Evolutionary conservation across 92 coral and sea anemone genomes (phyloP), one percentile per base, ranked within the genome.

Genomic region (Parazoanthus atlanticus): DNA sequence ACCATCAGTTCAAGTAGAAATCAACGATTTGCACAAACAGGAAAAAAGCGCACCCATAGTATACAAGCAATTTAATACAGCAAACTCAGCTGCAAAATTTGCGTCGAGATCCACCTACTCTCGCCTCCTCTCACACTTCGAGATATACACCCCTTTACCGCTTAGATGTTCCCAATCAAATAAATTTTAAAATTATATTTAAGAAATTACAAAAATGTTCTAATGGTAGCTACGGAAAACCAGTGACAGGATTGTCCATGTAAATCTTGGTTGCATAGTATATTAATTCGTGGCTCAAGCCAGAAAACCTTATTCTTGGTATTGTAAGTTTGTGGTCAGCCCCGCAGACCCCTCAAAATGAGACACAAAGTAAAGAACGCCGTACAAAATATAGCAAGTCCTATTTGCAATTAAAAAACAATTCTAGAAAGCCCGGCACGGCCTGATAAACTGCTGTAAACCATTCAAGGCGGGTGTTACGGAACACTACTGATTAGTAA

Each of bases 281-380:
- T 11, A 47, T 1, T 40, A 78, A 12, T 47, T 47, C 82, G n/a
- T 28, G 31, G 32, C 66, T 47, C 11, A 41, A 36, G 28, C 38
- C 66, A 84, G 40, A n/a, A 70, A 46, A 6, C 30, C 16, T 34
- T 65, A 38, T 32, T 65, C 56, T 26, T 82, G 28, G 76, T 1
- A 34, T 34, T 30, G 76, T 11, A 74, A 21, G 40, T 17, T 1
- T 8, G 29, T 26, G 77, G 66, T 72, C 66, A 69, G 66, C 74
- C 58, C 87, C 21, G 78, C 87, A 84, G 87, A 72, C 87, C 78
- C 11, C 1, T 46, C 26, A 21, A 30, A 33, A 41, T 26, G 56
- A 71, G 29, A 19, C 41, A 84, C 26, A 11, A 32, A 38, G 86
- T 40, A n/a, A 29, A 41, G 78, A 82, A 82, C 41, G n/a, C 64